These are phyloP conservation scores for Seriola quinqueradiata DNA, from an alignment of 2,113 vertebrate species.

Conservation along the genomic window DNA sequence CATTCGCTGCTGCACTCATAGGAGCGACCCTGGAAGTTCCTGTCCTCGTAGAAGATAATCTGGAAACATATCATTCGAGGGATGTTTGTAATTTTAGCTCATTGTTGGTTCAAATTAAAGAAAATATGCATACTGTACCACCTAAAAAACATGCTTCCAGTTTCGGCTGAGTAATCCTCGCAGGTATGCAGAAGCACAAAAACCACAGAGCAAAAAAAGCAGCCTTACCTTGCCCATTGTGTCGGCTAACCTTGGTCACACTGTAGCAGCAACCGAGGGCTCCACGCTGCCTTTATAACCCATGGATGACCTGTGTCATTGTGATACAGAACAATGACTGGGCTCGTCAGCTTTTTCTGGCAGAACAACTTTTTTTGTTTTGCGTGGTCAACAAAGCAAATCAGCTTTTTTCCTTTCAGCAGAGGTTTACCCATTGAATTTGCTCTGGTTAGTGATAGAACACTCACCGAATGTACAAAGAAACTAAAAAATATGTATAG, in stretches of 20 bases:
- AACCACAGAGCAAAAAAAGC: constrained; percentile 26
- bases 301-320: constrained; percentile 64
- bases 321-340: constrained; percentile 61
- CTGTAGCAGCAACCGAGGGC: constrained; percentile 34
- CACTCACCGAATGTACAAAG: background rate
- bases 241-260: constrained; percentile 52
- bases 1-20: constrained; percentile 80
- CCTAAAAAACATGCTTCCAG: background rate
- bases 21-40: constrained; percentile 79
- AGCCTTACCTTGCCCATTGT: constrained; percentile 82
- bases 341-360: constrained; percentile 77
- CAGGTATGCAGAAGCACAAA: constrained; percentile 35
- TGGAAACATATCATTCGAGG: constrained; percentile 26
- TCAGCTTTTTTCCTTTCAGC: constrained; percentile 59
- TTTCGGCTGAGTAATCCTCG: constrained; percentile 3
- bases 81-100: background rate
- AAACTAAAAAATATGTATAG: background rate
- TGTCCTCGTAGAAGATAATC: constrained; percentile 84
- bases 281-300: constrained; percentile 76
- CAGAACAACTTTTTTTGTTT: constrained; percentile 35
- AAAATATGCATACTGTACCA: background rate
- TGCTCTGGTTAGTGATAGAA: background rate
- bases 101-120: background rate
- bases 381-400: constrained; percentile 17
- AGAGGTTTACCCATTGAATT: background rate